Base-by-base conservation (phyloP, 2,888 invertebrate species). In the Lamellibrachia columna region DNA sequence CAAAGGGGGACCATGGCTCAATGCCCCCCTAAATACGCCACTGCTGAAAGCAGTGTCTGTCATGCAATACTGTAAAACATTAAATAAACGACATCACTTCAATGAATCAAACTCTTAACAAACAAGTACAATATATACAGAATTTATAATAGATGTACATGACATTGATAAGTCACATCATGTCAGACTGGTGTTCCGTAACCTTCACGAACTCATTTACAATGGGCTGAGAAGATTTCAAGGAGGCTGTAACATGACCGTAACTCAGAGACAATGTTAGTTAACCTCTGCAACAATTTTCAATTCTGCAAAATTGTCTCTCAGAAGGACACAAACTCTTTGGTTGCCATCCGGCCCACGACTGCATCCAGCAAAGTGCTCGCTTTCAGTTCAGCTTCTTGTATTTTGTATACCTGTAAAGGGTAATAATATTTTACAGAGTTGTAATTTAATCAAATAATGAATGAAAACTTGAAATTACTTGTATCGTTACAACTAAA, bases 331-430 rank as follows among this genome's bases (percentile, higher is more conserved):
- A 95, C 94, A 91, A 95, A 95, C n/a, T 96, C 96, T 93, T 96
- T 96, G 91, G 95, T 94, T 40, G 95, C 95, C 55, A 96, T 95
- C 91, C 95, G 94, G 8, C 95, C 94, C 11, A 95, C 94, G 53
- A 96, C 92, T 90, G 95, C 94, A 93, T 95, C 95, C n/a, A 94
- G 92, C 22, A 95, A 92, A 7, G 94, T 93, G 58, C 94, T 94
- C 3, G 93, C 92, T 22, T 94, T 93, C 75, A 95, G 93, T 93
- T 96, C 96, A 53, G 93, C 93, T 58, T 95, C 95, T 40, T 95
- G 75, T 75, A 75, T n/a, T 75, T 75, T 75, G 75, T 75, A 75
- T 11, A 75, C n/a, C 75, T 75, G 75, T 22, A 75, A 75, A 75
- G 75, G n/a, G 15, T 75, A 75, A 75, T 22, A 4, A 75, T 22